These are phyloP conservation scores for Ornithoptera alexandrae DNA, from an alignment of 2,888 invertebrate species.

Conservation along the genomic window DNA sequence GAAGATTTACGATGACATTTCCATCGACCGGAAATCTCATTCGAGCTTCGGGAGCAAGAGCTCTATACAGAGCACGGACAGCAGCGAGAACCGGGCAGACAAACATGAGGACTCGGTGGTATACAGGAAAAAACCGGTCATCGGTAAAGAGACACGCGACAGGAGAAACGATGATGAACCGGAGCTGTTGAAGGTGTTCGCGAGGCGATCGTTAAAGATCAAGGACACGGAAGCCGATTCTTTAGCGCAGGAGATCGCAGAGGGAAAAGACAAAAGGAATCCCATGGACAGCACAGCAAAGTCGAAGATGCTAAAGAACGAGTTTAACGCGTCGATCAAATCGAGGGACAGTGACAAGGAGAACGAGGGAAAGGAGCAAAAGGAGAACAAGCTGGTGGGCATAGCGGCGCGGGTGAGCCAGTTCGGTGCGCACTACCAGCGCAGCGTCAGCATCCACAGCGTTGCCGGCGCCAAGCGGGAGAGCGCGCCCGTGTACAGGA, in stretches of 20 bases:
- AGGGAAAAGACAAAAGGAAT: slow-evolving; percentile 62
- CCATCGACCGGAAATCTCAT: slow-evolving; percentile 70
- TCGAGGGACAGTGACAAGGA: slow-evolving; percentile 87
- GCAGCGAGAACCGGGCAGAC: slow-evolving; percentile 65
- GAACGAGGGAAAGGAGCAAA: slow-evolving; percentile 74
- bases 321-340: slow-evolving; percentile 77
- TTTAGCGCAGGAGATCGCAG: slow-evolving; percentile 79
- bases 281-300: slow-evolving; percentile 48
- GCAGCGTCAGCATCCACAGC: slow-evolving; percentile 70
- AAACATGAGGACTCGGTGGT: slow-evolving; percentile 74
- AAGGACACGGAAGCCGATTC: slow-evolving; percentile 84
- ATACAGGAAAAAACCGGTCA: slow-evolving; percentile 78
- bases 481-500: slow-evolving; percentile 66
- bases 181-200: slow-evolving; percentile 90
- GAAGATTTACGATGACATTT: slow-evolving; percentile 70
- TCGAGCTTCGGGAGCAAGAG: slow-evolving; percentile 75
- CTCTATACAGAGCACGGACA: slow-evolving; percentile 72
- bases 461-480: slow-evolving; percentile 66
- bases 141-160: slow-evolving; percentile 62
- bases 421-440: slow-evolving; percentile 69
- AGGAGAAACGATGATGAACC: slow-evolving; percentile 85
- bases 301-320: slow-evolving; percentile 65
- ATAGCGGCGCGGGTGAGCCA: slow-evolving; percentile 71
- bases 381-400: slow-evolving; percentile 65
- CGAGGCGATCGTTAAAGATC: slow-evolving; percentile 88